Conservation (phyloP, 2,113 vertebrate genomes). For the Poeciliopsis turrubarensis region DNA sequence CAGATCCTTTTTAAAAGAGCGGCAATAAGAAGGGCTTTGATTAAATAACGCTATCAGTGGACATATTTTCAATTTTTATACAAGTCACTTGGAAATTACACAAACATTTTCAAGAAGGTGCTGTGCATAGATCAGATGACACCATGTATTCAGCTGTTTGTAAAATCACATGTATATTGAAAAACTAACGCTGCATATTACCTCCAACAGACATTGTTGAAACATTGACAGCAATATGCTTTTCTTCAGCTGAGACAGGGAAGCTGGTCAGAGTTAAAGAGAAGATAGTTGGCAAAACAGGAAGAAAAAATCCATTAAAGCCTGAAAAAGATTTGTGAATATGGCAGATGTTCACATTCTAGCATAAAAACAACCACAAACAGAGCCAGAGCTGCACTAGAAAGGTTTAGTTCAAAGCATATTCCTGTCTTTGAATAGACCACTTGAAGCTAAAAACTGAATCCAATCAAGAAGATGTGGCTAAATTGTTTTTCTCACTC, state of each 20-base stretch:
- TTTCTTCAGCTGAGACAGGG: background rate
- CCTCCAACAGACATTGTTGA: background rate
- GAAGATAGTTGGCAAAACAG: background rate
- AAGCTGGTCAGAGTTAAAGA: background rate
- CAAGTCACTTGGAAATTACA: too few species aligned
- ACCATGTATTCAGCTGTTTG: background rate
- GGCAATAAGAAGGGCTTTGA: background rate
- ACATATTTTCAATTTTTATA: background rate
- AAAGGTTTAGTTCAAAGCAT: too few species aligned
- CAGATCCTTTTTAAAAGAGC: background rate
- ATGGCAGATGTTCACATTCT: too few species aligned
- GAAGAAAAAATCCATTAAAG: too few species aligned
- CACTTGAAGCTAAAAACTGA: too few species aligned
- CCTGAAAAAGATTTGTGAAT: too few species aligned
- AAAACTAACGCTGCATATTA: background rate
- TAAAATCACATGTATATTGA: background rate
- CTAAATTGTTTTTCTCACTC: too few species aligned
- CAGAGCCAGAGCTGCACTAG: too few species aligned
- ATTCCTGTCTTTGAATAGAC: too few species aligned
- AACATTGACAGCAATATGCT: too few species aligned
- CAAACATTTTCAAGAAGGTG: background rate
- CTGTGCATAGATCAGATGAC: background rate
- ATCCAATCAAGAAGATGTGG: too few species aligned
- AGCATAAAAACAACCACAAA: too few species aligned
- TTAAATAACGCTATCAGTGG: background rate